A percentile compares a stretch with the other conserved stretches of the same genome.
These are phyloP conservation scores for Ivindomyrus marchei DNA, from an alignment of 2,113 vertebrate genomes.

Conservation along the genomic window DNA sequence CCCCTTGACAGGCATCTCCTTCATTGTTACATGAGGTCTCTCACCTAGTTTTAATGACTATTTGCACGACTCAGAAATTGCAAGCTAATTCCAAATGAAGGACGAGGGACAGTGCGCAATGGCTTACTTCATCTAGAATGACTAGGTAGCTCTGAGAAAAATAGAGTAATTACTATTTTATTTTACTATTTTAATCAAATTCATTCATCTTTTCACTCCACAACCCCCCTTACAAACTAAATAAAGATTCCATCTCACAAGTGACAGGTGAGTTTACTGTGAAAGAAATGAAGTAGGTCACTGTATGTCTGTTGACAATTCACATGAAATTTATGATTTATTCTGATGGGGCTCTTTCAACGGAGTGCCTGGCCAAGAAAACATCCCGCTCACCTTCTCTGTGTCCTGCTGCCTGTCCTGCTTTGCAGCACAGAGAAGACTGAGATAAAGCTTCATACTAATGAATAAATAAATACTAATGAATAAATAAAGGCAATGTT, in stretches of 20 bases:
- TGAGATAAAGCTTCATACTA: neutral
- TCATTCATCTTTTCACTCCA: neutral
- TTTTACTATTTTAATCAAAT: neutral
- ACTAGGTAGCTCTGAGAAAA: neutral
- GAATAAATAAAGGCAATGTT: neutral
- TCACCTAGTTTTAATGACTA: neutral
- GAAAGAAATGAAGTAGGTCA: neutral
- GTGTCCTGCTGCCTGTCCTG: neutral
- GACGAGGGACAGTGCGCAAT: neutral
- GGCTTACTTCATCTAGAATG: neutral
- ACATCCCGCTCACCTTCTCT: neutral
- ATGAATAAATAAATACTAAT: slow-evolving; percentile 22
- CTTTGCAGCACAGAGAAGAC: neutral
- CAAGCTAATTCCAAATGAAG: neutral
- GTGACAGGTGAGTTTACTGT: neutral
- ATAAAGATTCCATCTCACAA: neutral
- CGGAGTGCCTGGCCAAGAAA: neutral
- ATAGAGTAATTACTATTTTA: neutral
- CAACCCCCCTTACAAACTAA: neutral
- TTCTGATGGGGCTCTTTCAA: neutral
- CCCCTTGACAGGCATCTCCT: neutral
- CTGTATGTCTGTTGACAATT: neutral
- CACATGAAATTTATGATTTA: neutral
- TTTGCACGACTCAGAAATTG: neutral
- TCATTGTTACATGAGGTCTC: neutral